Evolutionary conservation across 2,888 invertebrate species (phyloP).

Genomic region (Spodoptera picta): DNA sequence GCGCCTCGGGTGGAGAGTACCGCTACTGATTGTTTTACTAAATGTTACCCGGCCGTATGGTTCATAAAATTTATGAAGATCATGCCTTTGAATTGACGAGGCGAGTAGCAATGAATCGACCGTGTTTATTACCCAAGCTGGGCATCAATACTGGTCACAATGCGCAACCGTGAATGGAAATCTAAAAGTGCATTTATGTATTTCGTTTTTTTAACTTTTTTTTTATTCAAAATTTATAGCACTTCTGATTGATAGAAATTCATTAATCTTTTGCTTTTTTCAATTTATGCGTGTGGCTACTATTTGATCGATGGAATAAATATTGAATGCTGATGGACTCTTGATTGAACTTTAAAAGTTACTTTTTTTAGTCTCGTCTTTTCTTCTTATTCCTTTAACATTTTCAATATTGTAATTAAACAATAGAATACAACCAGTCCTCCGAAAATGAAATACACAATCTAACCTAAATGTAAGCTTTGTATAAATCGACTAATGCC

Average conservation of each 20-base stretch:
- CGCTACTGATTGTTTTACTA: slow-evolving; percentile 85
- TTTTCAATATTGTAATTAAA: too few relatives aligned
- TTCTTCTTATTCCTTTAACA: too few relatives aligned
- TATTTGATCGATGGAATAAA: slow-evolving; percentile 10
- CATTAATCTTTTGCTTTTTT: slow-evolving; percentile 16
- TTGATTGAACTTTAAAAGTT: slow-evolving; percentile 4
- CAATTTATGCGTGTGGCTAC: slow-evolving; percentile 4
- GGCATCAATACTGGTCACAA: slow-evolving; percentile 4
- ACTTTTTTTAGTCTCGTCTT: neutral
- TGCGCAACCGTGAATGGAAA: slow-evolving; percentile 33
- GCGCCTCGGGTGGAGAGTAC: slow-evolving; percentile 76
- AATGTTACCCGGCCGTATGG: slow-evolving; percentile 63
- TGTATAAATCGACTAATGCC: slow-evolving; percentile 44
- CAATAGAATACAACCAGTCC: neutral
- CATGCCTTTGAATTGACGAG: slow-evolving; percentile 59
- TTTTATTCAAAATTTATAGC: slow-evolving; percentile 21
- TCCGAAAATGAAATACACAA: slow-evolving; percentile 13
- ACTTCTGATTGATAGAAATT: slow-evolving; percentile 24
- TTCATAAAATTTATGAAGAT: slow-evolving; percentile 62
- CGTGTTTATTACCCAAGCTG: slow-evolving; percentile 58
- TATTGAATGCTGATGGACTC: neutral
- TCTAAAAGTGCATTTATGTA: slow-evolving; percentile 28
- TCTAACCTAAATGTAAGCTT: slow-evolving; percentile 33
- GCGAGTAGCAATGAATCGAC: slow-evolving; percentile 50
- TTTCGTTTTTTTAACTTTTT: slow-evolving; percentile 3